These are phyloP conservation scores for Drosophila anomalata DNA, from an alignment of 2,888 invertebrate species.

Conservation along the genomic window DNA sequence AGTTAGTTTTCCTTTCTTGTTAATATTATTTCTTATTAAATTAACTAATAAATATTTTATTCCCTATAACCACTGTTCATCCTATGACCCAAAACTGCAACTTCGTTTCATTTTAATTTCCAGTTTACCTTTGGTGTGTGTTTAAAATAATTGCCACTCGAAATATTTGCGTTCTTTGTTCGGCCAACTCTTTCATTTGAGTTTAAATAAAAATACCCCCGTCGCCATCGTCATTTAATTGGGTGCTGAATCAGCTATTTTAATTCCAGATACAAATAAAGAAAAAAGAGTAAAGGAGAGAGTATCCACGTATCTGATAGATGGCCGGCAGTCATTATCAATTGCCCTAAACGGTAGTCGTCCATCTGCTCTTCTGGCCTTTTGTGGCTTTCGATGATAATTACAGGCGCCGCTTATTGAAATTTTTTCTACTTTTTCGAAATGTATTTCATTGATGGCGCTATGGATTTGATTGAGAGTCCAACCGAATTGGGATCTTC, in stretches of 20 bases:
- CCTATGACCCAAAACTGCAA: constrained; percentile 12
- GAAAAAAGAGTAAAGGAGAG: constrained; percentile 12
- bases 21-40: neutral
- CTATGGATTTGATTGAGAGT: constrained; percentile 51
- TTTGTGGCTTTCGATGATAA: constrained; percentile 60
- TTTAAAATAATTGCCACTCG: constrained; percentile 78
- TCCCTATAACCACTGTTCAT: constrained; percentile 17
- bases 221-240: constrained; percentile 70
- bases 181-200: constrained; percentile 65
- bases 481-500: constrained; percentile 30
- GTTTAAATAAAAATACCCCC: constrained; percentile 43
- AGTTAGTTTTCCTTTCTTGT: too few relatives aligned
- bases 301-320: constrained; percentile 58
- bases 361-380: constrained; percentile 64
- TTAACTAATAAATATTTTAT: neutral
- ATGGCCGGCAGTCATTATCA: constrained; percentile 60
- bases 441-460: constrained; percentile 62
- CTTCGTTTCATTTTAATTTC: constrained; percentile 13
- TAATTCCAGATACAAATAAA: constrained; percentile 7
- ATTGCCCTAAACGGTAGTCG: constrained; percentile 78
- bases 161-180: constrained; percentile 72
- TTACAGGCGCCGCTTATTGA: constrained; percentile 77
- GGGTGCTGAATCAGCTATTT: constrained; percentile 82
- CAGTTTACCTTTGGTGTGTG: constrained; percentile 49
- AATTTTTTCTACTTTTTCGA: constrained; percentile 14